These are phyloP conservation scores for Zootoca vivipara DNA, from an alignment of 2,113 vertebrate species.

Conservation along the genomic window DNA sequence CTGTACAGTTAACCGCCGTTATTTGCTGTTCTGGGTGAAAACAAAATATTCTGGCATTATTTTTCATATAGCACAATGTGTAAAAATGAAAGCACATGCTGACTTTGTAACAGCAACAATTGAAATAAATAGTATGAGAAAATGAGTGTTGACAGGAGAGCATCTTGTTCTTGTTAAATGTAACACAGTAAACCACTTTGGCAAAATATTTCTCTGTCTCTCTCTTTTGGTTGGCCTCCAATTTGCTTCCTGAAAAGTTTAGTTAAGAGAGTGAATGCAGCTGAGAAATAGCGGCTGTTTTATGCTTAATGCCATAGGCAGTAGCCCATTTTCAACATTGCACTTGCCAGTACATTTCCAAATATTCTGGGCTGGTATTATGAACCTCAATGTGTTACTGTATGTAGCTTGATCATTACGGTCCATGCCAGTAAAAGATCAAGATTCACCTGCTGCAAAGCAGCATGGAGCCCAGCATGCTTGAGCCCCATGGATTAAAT, in stretches of 20 bases:
- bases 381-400: background rate
- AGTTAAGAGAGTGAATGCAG: background rate
- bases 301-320: background rate
- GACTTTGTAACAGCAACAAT: background rate
- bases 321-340: background rate
- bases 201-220: background rate
- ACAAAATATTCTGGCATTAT: background rate
- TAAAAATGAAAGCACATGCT: background rate
- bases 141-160: accelerated
- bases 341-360: background rate
- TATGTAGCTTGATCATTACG: background rate
- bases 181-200: background rate
- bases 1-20: accelerated
- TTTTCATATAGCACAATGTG: background rate
- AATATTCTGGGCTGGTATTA: background rate
- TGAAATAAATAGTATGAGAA: conserved; percentile 7
- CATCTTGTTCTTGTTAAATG: background rate
- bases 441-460: background rate
- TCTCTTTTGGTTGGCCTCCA: background rate
- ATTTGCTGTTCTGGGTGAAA: background rate
- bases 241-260: background rate
- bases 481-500: background rate
- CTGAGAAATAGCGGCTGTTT: background rate
- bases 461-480: background rate
- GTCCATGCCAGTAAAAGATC: background rate